Conservation (phyloP, 2,888 invertebrate genomes). For the Drosophila mettleri region DNA sequence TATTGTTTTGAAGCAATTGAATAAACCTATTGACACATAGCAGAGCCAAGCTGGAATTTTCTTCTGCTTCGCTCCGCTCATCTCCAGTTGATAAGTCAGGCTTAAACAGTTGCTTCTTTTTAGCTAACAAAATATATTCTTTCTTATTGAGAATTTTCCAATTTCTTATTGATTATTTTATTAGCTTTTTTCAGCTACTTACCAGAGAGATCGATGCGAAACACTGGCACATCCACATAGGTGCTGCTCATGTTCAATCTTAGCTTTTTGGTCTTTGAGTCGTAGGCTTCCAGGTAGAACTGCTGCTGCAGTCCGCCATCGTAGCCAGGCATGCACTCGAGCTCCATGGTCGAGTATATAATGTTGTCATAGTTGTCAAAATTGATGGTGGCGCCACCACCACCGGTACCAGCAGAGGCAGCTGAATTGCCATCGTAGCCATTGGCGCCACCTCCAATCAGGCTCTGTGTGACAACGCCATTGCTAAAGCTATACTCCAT, state of each 20-base stretch:
- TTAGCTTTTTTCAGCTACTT: conserved; percentile 19
- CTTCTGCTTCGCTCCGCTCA: too few relatives aligned
- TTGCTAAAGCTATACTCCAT: conserved; percentile 84
- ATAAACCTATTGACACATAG: not conserved
- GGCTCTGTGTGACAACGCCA: conserved; percentile 82
- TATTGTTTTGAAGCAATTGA: not conserved
- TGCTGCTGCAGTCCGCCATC: conserved; percentile 95
- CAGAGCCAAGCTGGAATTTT: not conserved
- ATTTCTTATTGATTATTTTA: too few relatives aligned
- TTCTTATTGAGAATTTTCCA: too few relatives aligned
- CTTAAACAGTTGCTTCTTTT: not conserved
- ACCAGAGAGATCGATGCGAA: conserved; percentile 86
- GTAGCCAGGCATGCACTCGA: conserved; percentile 94
- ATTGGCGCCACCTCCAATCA: conserved; percentile 66
- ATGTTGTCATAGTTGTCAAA: conserved; percentile 85
- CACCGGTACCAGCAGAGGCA: conserved; percentile 22
- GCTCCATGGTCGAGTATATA: conserved; percentile 87
- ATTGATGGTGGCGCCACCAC: conserved; percentile 81
- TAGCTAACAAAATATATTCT: not conserved
- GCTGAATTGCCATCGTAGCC: conserved; percentile 42
- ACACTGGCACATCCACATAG: conserved; percentile 87
- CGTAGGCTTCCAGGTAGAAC: conserved; percentile 93
- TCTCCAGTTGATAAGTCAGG: not conserved
- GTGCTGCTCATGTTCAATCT: conserved; percentile 89
- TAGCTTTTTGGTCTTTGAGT: conserved; percentile 89